Evolutionary conservation across 2,888 invertebrate genomes (phyloP), one percentile per base, ranked within the genome.

Genomic region (Clivina fossor): DNA sequence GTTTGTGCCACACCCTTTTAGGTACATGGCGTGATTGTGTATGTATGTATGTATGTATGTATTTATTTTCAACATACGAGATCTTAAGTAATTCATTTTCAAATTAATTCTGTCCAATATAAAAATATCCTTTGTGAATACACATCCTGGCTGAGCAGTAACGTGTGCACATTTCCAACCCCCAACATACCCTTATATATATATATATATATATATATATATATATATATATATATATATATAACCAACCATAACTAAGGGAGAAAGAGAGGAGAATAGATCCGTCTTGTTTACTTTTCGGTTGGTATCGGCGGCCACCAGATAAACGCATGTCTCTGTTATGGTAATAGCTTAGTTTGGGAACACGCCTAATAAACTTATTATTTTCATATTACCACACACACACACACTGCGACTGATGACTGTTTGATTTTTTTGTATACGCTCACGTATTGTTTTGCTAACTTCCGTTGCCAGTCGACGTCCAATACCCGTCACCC

Each of bases 241-340:
- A n/a, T n/a, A n/a, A n/a, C n/a, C n/a, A n/a, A n/a, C n/a, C n/a
- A n/a, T n/a, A n/a, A n/a, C n/a, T n/a, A n/a, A n/a, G n/a, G n/a
- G n/a, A n/a, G n/a, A n/a, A n/a, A n/a, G n/a, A n/a, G 13, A 4
- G 13, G 48, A 20, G 24, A 15, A 7, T 15, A 15, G 37, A 15
- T 8, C 7, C 15, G 19, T n/a, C 16, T 51, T 51, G 51, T 51
- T 51, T 51, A 26, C 51, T 22, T 43, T 61, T 60, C 60, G 59
- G 64, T 64, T 65, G n/a, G 62, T 63, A 65, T 65, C 65, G 58
- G 59, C 58, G 62, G 59, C 65, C 64, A 62, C 65, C 64, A 64
- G 65, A 64, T 65, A 65, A 64, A 63, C 60, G 60, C 58, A 54
- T 51, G 51, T 57, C 61, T 59, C 58, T 62, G 51, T 51, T 51